Conservation (phyloP, 2,797 vertebrate species). For the Notoglanidium macrostoma region DNA sequence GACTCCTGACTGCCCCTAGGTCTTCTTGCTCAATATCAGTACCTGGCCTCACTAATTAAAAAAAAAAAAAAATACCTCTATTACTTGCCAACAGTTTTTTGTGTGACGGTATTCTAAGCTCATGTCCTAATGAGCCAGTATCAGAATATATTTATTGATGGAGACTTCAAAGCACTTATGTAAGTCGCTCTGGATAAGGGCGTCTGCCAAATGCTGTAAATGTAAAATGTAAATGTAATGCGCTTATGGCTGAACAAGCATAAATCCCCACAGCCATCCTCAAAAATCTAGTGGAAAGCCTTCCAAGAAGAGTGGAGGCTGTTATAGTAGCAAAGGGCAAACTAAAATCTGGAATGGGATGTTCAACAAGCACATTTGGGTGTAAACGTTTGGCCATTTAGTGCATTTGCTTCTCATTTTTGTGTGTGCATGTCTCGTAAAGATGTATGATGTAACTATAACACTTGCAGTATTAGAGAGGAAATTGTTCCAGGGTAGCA, state of each 20-base stretch:
- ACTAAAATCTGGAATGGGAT: background rate
- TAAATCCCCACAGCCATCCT: background rate
- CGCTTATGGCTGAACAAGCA: background rate
- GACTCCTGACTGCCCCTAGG: background rate
- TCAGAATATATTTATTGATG: no score
- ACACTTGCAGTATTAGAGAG: slow-evolving; percentile 21
- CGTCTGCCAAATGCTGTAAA: no score
- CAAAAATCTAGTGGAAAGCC: background rate
- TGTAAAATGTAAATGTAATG: no score
- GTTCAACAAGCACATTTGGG: background rate
- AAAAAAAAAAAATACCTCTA: no score
- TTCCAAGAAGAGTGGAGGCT: background rate
- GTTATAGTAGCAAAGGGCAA: background rate
- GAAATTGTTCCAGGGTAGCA: background rate
- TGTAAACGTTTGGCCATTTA: background rate
- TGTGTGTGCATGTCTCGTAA: background rate
- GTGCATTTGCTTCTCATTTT: background rate
- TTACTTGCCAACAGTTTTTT: no score
- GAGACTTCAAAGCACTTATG: no score
- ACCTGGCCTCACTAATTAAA: background rate
- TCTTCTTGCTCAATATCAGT: background rate
- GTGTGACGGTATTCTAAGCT: no score
- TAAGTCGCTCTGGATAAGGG: no score
- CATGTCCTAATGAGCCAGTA: no score
- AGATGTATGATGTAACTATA: slow-evolving; percentile 34